phyloP scores from a whole-genome alignment of 2,797 vertebrate species.

The Gallinago solitaria region DNA sequence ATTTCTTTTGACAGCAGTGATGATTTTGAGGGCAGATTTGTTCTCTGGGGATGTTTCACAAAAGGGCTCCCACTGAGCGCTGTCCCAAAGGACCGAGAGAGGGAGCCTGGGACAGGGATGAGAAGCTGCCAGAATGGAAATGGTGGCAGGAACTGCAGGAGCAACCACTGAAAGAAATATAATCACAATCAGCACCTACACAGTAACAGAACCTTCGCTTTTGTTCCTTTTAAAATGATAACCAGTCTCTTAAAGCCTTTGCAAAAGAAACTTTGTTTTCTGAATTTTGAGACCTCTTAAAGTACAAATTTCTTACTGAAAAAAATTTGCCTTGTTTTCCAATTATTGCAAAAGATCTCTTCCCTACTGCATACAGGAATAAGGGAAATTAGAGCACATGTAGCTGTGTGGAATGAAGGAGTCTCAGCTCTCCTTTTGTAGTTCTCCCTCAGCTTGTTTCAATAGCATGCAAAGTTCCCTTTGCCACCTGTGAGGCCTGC shows the following conservation, averaged over 20 bases:
- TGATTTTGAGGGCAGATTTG: neutral
- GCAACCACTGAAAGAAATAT: neutral
- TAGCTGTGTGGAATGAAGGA: neutral
- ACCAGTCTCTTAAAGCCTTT: neutral
- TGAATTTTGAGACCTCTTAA: neutral
- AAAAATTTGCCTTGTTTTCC: neutral
- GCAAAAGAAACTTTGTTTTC: neutral
- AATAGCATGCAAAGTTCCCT: neutral
- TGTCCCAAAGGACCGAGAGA: neutral
- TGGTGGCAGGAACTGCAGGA: neutral
- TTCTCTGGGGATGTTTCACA: neutral
- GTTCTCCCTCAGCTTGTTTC: neutral
- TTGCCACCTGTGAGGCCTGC: neutral
- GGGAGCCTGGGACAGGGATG: neutral
- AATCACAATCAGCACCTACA: neutral
- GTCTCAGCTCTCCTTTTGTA: neutral
- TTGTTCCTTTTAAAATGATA: neutral
- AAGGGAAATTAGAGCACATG: neutral
- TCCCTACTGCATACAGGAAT: neutral
- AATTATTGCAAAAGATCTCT: neutral
- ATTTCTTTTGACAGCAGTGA: neutral
- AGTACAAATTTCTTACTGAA: neutral
- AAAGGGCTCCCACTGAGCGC: accelerated
- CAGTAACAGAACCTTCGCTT: neutral
- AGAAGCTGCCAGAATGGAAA: neutral